Evolutionary conservation across 2,888 invertebrate species (phyloP), one percentile per base, ranked within the genome.

Genomic region (Caenorhabditis angaria): DNA sequence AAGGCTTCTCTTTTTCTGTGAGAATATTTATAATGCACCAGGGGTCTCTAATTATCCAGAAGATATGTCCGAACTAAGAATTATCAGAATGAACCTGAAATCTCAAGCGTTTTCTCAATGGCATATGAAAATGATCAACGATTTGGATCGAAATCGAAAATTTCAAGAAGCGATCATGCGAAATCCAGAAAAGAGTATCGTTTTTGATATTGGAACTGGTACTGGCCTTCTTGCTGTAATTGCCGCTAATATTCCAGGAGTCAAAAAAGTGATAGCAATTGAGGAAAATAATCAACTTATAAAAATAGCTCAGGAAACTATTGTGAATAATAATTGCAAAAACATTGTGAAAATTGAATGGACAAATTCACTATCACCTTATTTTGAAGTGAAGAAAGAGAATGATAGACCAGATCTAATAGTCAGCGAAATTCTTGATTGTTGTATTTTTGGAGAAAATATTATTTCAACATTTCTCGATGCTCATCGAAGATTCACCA

Each of bases 51-150:
- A 2, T 18, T n/a, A 20, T 35, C 18, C 5, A 20, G 22, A 35
- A 25, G n/a, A 14, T 24, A 1, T 2, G n/a, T n/a, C 47, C 2
- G 14, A 1, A 24, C 20, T 47, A 4, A 18, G 51, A 51, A 50
- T 29, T 5, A 28, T 61, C 18, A 20, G 51, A 32, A 20, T 8
- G 47, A 78, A 78, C 56, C 51, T 79, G 27, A 41, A 62, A 2
- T 62, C 70, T 18, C 6, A 50, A 14, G 56, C 74, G 18, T 79
- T 79, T 41, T 63, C 69, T 3, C 58, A 63, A 25, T 79, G 77
- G 77, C 79, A 79, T 51, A 69, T 79, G n/a, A 61, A 64, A 18
- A 79, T 79, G 79, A 61, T 79, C 25, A 79, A 79, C 48, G 73
- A 77, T 66, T 35, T 48, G 56, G 67, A 25, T 8, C 35, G 58